These are phyloP conservation scores for Lutraria lutraria DNA, from an alignment of 2,888 invertebrate species.

Conservation along the genomic window DNA sequence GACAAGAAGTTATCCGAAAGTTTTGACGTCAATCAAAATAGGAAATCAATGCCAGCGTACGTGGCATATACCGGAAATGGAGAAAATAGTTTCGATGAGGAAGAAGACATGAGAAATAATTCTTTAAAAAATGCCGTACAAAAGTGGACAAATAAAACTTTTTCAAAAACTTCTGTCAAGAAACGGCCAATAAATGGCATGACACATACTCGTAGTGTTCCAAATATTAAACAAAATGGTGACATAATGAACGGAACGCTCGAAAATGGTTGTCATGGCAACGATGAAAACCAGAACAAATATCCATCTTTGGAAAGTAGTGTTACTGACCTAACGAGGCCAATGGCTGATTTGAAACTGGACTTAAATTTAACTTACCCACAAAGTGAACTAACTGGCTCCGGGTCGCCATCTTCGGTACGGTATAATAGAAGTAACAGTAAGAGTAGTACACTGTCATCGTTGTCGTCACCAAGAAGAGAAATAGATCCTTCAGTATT, in stretches of 20 bases:
- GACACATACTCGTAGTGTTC: conserved; percentile 53
- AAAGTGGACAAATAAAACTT: conserved; percentile 77
- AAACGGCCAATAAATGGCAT: conserved; percentile 58
- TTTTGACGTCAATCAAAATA: conserved; percentile 72
- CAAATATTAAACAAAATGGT: conserved; percentile 59
- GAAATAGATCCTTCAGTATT: conserved; percentile 79
- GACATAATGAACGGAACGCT: conserved; percentile 48
- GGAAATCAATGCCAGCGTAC: conserved; percentile 46
- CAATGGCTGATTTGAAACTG: conserved; percentile 60
- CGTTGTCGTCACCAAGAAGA: conserved; percentile 67
- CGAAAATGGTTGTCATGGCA: conserved; percentile 39
- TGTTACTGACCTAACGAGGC: conserved; percentile 66
- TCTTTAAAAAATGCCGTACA: conserved; percentile 77
- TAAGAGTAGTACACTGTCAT: conserved; percentile 50
- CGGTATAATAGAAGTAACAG: conserved; percentile 63
- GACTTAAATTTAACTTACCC: conserved; percentile 50
- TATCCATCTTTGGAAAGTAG: conserved; percentile 56
- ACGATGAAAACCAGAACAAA: conserved; percentile 41
- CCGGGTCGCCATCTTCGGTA: conserved; percentile 58
- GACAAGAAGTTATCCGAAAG: conserved; percentile 55
- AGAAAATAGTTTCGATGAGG: conserved; percentile 22
- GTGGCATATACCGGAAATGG: conserved; percentile 28
- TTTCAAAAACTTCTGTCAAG: conserved; percentile 72
- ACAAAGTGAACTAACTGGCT: conserved; percentile 40
- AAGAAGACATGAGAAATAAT: conserved; percentile 41